Conservation (phyloP, 2,797 vertebrate genomes). For the Crypturellus tataupa region DNA sequence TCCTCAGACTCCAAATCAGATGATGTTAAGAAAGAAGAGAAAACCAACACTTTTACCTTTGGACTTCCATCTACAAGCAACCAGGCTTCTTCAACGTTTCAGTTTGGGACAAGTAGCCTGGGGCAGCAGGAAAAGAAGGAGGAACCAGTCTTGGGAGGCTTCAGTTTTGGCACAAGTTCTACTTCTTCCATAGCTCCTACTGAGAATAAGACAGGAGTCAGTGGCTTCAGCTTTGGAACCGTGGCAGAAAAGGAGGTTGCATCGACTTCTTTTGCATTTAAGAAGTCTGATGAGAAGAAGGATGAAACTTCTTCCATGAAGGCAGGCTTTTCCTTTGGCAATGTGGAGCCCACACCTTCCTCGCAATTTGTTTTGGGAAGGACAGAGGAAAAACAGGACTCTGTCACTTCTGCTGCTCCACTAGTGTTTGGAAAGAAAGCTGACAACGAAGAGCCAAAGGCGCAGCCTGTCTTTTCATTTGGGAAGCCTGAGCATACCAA, state of each 20-base stretch:
- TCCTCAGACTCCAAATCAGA: constrained; percentile 80
- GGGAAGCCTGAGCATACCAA: constrained; percentile 86
- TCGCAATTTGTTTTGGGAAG: constrained; percentile 81
- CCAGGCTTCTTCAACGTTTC: constrained; percentile 73
- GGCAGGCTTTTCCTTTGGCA: constrained; percentile 77
- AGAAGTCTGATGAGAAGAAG: constrained; percentile 88
- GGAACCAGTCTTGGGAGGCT: constrained; percentile 76
- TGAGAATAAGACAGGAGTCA: constrained; percentile 80
- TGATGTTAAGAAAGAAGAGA: constrained; percentile 85
- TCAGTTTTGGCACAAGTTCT: constrained; percentile 83
- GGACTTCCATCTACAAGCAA: constrained; percentile 77
- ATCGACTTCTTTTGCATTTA: constrained; percentile 84
- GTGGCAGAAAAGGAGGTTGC: constrained; percentile 80
- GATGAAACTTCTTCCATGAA: constrained; percentile 82
- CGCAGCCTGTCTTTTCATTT: constrained; percentile 85
- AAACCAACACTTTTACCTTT: constrained; percentile 86
- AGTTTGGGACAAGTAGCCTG: constrained; percentile 77
- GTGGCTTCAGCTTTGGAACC: constrained; percentile 78
- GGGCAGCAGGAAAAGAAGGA: constrained; percentile 84
- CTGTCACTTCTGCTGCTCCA: constrained; percentile 64
- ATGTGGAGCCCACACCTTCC: constrained; percentile 60
- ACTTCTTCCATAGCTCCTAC: constrained; percentile 67
- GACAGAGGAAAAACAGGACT: constrained; percentile 83
- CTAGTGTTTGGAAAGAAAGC: constrained; percentile 88
- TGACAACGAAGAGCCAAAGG: constrained; percentile 81